Percentiles rank a stretch among this genome's conserved stretches.
Evolutionary conservation across 2,797 vertebrate genomes (phyloP).

Genomic region (Microtus obscurus): DNA sequence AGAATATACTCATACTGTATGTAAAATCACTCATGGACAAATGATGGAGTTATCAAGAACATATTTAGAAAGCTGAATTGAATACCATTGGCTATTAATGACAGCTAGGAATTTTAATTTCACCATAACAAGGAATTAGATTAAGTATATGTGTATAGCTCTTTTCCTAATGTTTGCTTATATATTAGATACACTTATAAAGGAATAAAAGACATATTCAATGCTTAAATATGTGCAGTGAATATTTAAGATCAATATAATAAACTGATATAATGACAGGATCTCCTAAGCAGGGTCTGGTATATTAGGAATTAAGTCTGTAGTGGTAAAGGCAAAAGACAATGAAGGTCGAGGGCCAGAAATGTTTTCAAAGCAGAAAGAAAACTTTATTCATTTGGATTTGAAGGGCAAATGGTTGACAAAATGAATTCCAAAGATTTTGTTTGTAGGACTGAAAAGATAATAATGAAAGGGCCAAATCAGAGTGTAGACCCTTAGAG

Average conservation of each 20-base stretch:
- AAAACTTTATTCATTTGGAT: not conserved
- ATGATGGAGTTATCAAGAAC: not conserved
- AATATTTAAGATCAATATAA: not conserved
- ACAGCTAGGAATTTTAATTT: not conserved
- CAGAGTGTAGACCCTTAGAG: not conserved
- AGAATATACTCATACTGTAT: not conserved
- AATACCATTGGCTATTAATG: not conserved
- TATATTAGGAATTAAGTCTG: not conserved
- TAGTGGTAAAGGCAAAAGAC: not conserved
- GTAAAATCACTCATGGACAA: not conserved
- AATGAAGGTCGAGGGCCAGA: fast-evolving
- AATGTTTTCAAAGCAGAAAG: not conserved
- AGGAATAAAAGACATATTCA: not conserved
- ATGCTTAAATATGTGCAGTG: not conserved
- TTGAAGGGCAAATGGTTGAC: not conserved
- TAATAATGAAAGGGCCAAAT: not conserved
- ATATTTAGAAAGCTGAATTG: not conserved
- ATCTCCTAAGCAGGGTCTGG: not conserved
- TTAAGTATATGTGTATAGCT: not conserved
- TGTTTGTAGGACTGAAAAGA: not conserved
- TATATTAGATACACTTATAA: not conserved
- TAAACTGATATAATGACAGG: not conserved
- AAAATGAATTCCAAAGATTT: not conserved
- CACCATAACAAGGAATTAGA: not conserved
- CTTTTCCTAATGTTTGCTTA: not conserved